Evolutionary conservation across 2,113 vertebrate genomes (phyloP), one percentile per base, ranked within the genome.

Genomic region (Vimba vimba): DNA sequence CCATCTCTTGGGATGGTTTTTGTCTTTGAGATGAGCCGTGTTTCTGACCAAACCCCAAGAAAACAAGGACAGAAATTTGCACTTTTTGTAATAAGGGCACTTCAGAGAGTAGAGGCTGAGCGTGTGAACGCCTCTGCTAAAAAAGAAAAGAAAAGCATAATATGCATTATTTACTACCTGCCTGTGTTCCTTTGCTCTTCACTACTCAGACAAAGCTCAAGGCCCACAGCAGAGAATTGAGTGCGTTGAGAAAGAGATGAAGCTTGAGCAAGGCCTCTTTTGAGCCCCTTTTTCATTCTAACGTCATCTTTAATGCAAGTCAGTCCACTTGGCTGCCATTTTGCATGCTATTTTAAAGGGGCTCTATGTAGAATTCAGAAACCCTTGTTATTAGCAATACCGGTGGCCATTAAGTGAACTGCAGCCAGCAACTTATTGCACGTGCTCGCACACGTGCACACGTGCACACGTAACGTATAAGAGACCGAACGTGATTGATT

Each of bases 151-250:
- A 89, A 92, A 89, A 85, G 73, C 88, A 90, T 90, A 89, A 90
- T 90, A 89, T 95, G 94, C 92, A 95, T 94, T 95, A 95, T 95
- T 95, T 94, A 95, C 92, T 90, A 92, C 68, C 87, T 23, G 82
- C 89, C 91, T 89, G 86, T 73, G 81, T 68, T 84, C 81, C 87
- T 87, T 78, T 39, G 60, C 86, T 43, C 77, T 88, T 82, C 89
- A 89, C 87, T 86, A 55, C 10, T 25, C 88, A 92, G 89, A 92
- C 91, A 93, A 92, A 92, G 91, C 45, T 36, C 84, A 82, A 85
- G 79, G 30, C 68, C 55, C 36, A 60, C 86, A 90, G 91, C 91
- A 92, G 90, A 90, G 91, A 92, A 93, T 90, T 92, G 68, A 50
- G 43, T 68, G 64, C 33, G 62, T 50, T 68, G 79, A 82, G 79